A percentile compares a stretch with the other conserved stretches of the same genome.
Evolutionary conservation across 2,113 vertebrate species (phyloP).

Genomic region (Myotis davidii): DNA sequence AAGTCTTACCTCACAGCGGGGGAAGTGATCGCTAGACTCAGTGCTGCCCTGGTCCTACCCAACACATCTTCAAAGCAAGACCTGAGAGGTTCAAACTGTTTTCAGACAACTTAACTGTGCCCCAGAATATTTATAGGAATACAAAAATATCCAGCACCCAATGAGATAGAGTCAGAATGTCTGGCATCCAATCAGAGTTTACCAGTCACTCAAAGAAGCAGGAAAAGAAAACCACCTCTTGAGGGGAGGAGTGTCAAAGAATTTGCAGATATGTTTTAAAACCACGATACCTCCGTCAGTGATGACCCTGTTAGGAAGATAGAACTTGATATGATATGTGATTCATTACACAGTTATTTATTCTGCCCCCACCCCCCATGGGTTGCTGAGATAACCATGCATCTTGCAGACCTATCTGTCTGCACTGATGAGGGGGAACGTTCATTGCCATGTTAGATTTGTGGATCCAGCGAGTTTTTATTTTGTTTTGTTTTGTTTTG

Average conservation of each 20-base stretch:
- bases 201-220: background rate
- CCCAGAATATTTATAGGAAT: background rate
- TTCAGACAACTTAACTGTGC: background rate
- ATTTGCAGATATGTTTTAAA: background rate
- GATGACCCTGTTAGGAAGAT: background rate
- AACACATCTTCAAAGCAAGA: background rate
- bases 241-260: background rate
- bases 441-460: background rate
- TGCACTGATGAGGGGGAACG: background rate
- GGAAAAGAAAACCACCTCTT: background rate
- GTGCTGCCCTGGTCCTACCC: background rate
- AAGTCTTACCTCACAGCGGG: background rate
- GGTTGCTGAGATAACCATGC: background rate
- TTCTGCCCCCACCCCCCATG: background rate
- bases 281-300: background rate
- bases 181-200: background rate
- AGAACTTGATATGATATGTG: background rate
- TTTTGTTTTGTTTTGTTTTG: background rate
- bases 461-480: background rate
- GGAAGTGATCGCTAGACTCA: background rate
- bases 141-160: background rate
- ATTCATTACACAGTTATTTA: background rate
- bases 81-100: background rate
- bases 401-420: background rate
- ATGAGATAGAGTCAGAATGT: background rate